Evolutionary conservation across 2,888 invertebrate genomes (phyloP), one percentile per base, ranked within the genome.

Genomic region (Parnassius orleans): DNA sequence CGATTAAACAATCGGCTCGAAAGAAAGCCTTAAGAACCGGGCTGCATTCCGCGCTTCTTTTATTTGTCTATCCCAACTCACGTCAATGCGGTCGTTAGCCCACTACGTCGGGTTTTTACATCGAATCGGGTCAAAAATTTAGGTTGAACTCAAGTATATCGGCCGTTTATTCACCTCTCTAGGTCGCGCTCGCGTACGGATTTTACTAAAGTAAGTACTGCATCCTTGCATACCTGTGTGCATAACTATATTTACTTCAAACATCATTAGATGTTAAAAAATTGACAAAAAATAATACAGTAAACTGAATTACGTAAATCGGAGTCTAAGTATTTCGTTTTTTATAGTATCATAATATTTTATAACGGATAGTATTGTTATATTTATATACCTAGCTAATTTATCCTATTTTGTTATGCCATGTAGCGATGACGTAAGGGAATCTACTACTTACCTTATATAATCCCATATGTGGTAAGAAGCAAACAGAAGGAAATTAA

Each of bases 91-190:
- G 83, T 87, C 85, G 80, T 85, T 85, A 81, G 78, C 84, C 80
- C 75, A 75, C 66, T 72, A 74, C 69, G 67, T 65, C 70, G 72
- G 69, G 83, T 86, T 87, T 83, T 86, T 85, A 79, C 77, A 75
- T 78, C 76, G 82, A 87, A 87, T 84, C 83, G 76, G 89, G 87
- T 87, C 87, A 84, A 84, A 88, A 83, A 87, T 86, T 84, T 86
- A 77, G 86, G 86, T 83, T 88, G 86, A 86, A 84, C 83, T 79
- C 81, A 63, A 75, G 71, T 75, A 80, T 83, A 82, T 84, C 84
- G 82, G 79, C 64, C 83, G 87, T 87, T 85, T 88, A 76, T 87
- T 88, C 85, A 89, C 85, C 87, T 87, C 81, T 87, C 86, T 88
- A 87, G 87, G 88, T 85, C 87, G 79, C 70, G 78, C 68, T 75